Evolutionary conservation across 2,888 invertebrate genomes (phyloP), one percentile per base, ranked within the genome.

Genomic region (Protula sp.): DNA sequence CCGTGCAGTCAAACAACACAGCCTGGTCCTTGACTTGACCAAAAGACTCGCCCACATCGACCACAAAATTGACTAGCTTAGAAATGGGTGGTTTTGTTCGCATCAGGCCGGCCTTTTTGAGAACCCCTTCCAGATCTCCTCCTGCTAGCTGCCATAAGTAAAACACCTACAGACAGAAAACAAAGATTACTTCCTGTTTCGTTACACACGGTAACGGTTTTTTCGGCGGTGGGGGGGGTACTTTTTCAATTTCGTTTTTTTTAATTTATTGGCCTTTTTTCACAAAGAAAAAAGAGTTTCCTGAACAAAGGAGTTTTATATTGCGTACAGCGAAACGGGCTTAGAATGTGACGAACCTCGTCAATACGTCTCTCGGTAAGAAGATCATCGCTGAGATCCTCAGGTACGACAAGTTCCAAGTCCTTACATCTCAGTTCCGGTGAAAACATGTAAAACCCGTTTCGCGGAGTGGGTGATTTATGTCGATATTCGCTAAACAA

Each of bases 121-220:
- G 83, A 77, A 94, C 94, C 0, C 88, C 85, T 64, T 91, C 89
- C 57, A 95, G 89, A 82, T 97, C 95, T 0, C 95, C 95, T 1
- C 98, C 98, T 24, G 97, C 92, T 59, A 98, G 79, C 78, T 92
- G 91, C 98, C 98, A 98, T 82, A 94, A 87, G 78, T 94, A 90
- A 79, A 5, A 29, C 53, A 26, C 28, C 9, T 5, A 28, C 24
- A 53, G 19, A 26, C 31, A 9, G 24, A n/a, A 55, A 9, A 22
- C 30, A 24, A 24, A 14, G 24, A 24, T 28, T 29, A 9, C n/a
- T 45, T 24, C 24, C n/a, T n/a, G n/a, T n/a, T n/a, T n/a, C n/a
- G n/a, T n/a, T n/a, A n/a, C n/a, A n/a, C n/a, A n/a, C n/a, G n/a
- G n/a, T n/a, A n/a, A n/a, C n/a, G n/a, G n/a, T n/a, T n/a, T n/a